phyloP scores from a whole-genome alignment of 2,888 invertebrate species.

The Cactoblastis cactorum region DNA sequence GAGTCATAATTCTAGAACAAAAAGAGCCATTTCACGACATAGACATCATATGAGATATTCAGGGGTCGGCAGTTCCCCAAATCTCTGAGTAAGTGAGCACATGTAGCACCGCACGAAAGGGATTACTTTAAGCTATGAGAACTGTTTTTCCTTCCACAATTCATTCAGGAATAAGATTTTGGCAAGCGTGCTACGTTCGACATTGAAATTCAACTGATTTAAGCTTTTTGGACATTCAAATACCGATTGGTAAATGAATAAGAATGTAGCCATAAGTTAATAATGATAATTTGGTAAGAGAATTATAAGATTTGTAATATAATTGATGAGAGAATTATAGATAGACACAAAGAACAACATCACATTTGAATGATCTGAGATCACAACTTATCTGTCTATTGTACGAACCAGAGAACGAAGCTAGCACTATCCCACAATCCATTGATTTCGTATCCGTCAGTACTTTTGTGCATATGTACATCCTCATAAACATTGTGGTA shows the following conservation, averaged over 20 bases:
- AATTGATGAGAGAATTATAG: too few relatives aligned
- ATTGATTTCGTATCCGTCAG: too few relatives aligned
- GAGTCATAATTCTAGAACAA: slow-evolving; percentile 6
- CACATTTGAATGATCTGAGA: too few relatives aligned
- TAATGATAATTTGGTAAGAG: too few relatives aligned
- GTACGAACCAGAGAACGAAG: too few relatives aligned
- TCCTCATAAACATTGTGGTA: too few relatives aligned
- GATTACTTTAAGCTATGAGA: slow-evolving; percentile 56
- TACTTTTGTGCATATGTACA: too few relatives aligned
- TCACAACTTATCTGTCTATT: too few relatives aligned
- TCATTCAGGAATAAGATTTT: slow-evolving; percentile 29
- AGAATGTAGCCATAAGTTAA: too few relatives aligned
- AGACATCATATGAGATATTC: slow-evolving; percentile 31
- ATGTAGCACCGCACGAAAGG: slow-evolving; percentile 45
- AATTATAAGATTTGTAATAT: too few relatives aligned
- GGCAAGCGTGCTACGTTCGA: neutral
- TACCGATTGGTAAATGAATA: neutral
- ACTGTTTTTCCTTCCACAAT: slow-evolving; percentile 53
- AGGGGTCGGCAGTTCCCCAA: slow-evolving; percentile 40
- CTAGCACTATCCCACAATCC: too few relatives aligned
- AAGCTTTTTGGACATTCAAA: neutral
- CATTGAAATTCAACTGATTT: neutral
- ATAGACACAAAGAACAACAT: too few relatives aligned
- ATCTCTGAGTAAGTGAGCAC: slow-evolving; percentile 54
- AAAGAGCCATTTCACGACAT: slow-evolving; percentile 21